Percentiles rank a stretch among this genome's conserved stretches.
These are phyloP conservation scores for Hypanus sabinus DNA, from an alignment of 2,113 vertebrate genomes.

Conservation along the genomic window DNA sequence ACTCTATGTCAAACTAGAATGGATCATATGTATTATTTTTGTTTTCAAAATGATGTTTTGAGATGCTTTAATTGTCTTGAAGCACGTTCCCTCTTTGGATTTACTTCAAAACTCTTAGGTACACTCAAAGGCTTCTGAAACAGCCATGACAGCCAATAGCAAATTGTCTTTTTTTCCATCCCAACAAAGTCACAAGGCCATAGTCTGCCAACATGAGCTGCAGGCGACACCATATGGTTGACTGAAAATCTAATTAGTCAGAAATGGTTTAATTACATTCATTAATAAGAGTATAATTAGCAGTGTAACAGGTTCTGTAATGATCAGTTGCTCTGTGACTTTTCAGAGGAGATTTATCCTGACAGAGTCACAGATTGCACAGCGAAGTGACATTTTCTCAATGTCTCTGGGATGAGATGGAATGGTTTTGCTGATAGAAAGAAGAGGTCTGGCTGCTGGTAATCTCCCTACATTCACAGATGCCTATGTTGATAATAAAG, in stretches of 20 bases:
- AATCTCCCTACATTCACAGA: slow-evolving; percentile 4
- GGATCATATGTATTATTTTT: too few species aligned
- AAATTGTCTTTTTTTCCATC: background rate
- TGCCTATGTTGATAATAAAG: slow-evolving; percentile 23
- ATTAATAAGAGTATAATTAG: slow-evolving; percentile 43
- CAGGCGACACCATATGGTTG: slow-evolving; percentile 40
- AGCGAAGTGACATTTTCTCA: slow-evolving; percentile 31
- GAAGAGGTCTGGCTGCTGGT: background rate
- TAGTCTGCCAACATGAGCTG: background rate
- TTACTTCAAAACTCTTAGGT: background rate
- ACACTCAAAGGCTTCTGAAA: too few species aligned
- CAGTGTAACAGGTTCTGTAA: slow-evolving; percentile 37
- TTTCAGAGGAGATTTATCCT: slow-evolving; percentile 34
- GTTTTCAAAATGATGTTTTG: background rate
- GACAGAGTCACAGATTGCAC: slow-evolving; percentile 36
- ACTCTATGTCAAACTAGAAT: background rate
- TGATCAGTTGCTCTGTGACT: slow-evolving; percentile 32
- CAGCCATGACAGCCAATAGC: background rate
- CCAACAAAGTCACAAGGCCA: slow-evolving; percentile 29
- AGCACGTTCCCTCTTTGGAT: background rate
- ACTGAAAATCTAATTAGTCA: slow-evolving; percentile 41
- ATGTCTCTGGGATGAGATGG: slow-evolving; percentile 11
- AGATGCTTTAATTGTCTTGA: background rate
- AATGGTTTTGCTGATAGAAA: slow-evolving; percentile 11
- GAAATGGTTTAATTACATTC: slow-evolving; percentile 40